A percentile compares a stretch with the other conserved stretches of the same genome.
phyloP scores from a whole-genome alignment of 2,113 vertebrate species.

The Aldabrachelys gigantea region DNA sequence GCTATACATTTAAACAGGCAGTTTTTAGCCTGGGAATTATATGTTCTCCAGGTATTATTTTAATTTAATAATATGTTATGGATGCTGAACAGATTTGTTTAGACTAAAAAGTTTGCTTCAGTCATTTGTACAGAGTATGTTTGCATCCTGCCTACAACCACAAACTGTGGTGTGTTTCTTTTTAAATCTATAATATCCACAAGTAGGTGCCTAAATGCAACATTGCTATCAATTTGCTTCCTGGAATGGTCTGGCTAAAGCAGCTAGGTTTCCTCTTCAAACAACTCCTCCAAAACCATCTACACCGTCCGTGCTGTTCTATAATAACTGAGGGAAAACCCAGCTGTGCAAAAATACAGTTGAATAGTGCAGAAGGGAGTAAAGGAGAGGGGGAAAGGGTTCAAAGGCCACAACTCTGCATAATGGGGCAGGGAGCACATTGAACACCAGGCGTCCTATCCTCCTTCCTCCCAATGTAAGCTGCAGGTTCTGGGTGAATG shows the following conservation, averaged over 20 bases:
- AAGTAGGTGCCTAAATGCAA: neutral
- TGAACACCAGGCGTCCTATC: neutral
- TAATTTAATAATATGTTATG: constrained; percentile 30
- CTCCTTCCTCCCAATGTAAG: constrained; percentile 17
- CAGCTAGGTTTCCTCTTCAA: neutral
- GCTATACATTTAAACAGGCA: neutral
- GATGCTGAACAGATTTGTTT: constrained; percentile 55
- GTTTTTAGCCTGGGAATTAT: constrained; percentile 48
- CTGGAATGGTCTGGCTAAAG: neutral
- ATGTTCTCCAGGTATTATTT: constrained; percentile 50
- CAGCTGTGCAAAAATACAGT: neutral
- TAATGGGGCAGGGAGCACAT: neutral
- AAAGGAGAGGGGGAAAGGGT: neutral
- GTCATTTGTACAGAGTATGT: constrained; percentile 23
- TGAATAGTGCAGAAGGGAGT: neutral
- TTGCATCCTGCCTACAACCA: neutral
- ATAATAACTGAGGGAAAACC: neutral
- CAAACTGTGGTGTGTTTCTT: constrained; percentile 6
- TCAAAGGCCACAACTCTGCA: neutral
- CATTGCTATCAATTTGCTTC: neutral
- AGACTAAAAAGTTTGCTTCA: constrained; percentile 35
- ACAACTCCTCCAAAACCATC: neutral
- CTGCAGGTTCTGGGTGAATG: constrained; percentile 6
- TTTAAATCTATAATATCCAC: neutral
- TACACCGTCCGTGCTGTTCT: neutral